Conservation (phyloP, 2,113 vertebrate species). For the Alectura lathami region DNA sequence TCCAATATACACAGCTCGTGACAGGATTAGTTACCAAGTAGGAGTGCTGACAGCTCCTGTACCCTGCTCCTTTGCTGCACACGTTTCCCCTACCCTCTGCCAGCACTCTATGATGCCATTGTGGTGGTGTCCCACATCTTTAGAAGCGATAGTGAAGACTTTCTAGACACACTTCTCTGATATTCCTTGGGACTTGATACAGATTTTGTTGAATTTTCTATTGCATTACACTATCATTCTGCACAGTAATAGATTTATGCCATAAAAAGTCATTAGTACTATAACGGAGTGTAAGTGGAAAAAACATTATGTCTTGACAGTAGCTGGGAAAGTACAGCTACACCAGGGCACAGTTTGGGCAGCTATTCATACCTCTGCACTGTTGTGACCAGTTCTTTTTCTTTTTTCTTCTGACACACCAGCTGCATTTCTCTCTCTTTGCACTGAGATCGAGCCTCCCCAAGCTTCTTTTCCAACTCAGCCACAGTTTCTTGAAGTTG, state of each 20-base stretch:
- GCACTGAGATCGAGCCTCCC: slow-evolving; percentile 76
- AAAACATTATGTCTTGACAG: background rate
- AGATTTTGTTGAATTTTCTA: background rate
- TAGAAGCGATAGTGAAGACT: background rate
- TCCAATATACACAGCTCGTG: background rate
- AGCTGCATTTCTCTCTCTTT: slow-evolving; percentile 85
- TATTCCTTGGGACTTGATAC: background rate
- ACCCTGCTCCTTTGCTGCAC: background rate
- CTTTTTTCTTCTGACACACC: slow-evolving; percentile 85
- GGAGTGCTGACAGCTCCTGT: background rate
- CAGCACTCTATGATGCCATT: background rate
- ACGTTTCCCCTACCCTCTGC: background rate
- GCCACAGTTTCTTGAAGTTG: slow-evolving; percentile 78
- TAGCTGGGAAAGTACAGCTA: background rate
- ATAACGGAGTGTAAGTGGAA: background rate
- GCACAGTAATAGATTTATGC: background rate
- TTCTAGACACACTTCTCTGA: background rate
- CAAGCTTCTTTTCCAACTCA: slow-evolving; percentile 79
- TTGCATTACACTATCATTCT: background rate
- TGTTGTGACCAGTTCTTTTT: slow-evolving; percentile 88
- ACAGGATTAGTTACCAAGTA: background rate
- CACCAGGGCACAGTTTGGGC: background rate
- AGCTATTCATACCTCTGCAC: slow-evolving; percentile 87
- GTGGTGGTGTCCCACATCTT: background rate
- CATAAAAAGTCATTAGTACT: background rate